A percentile compares a stretch with the other conserved stretches of the same genome.
Evolutionary conservation across 2,113 vertebrate genomes (phyloP).

Genomic region (Stercorarius parasiticus): DNA sequence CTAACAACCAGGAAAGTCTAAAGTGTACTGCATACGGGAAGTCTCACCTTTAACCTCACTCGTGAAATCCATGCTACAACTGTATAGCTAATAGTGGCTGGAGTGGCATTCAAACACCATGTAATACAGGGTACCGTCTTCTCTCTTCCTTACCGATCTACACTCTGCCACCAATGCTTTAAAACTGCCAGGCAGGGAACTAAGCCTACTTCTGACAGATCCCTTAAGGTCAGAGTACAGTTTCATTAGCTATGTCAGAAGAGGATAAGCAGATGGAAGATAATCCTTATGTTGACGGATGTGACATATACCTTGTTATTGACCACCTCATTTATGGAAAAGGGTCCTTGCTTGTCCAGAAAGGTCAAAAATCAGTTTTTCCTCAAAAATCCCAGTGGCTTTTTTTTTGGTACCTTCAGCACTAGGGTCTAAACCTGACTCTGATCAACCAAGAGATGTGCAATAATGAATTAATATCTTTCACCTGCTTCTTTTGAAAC

Average conservation of each 20-base stretch:
- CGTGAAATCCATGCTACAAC: background rate
- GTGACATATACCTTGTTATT: constrained; percentile 11
- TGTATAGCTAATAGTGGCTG: background rate
- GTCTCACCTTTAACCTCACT: background rate
- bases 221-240: background rate
- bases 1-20: background rate
- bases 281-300: constrained; percentile 12
- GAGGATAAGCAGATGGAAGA: background rate
- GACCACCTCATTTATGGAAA: background rate
- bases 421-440: background rate
- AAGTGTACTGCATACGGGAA: background rate
- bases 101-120: background rate
- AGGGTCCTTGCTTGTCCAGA: background rate
- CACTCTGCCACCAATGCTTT: background rate
- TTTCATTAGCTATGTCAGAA: constrained; percentile 16
- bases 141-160: background rate
- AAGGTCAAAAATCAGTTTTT: constrained; percentile 15
- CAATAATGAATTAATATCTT: background rate
- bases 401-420: background rate
- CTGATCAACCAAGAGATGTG: background rate
- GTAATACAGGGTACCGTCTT: background rate
- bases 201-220: background rate
- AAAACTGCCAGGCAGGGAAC: background rate
- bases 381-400: background rate
- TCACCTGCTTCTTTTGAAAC: background rate